Evolutionary conservation across 2,113 vertebrate species (phyloP), one percentile per base, ranked within the genome.

Genomic region (Ctenodactylus gundi): DNA sequence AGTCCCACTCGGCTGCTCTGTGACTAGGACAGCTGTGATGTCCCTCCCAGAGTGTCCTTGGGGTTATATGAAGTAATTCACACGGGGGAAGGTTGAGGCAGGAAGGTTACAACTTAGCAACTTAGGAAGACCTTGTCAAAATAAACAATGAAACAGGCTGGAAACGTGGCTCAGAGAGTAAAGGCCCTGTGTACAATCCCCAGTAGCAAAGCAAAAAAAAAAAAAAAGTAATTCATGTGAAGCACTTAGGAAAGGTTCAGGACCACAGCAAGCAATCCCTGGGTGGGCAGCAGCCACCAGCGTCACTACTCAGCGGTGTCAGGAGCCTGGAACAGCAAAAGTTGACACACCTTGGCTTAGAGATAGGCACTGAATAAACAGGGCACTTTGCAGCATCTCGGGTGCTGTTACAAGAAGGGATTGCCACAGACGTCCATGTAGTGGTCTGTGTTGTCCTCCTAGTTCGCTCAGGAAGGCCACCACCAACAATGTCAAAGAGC

Each of bases 1-100:
- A n/a, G n/a, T n/a, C 46, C n/a, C n/a, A 44, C 53, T 34, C 14
- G 0, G 4, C 49, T 4, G 7, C 11, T 58, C 7, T 1, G n/a
- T 51, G 14, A 51, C 92, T 65, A 25, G 23, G n/a, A n/a, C n/a
- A n/a, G n/a, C n/a, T n/a, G 18, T 60, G 65, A 18, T 13, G 18
- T 46, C n/a, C 51, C 44, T 82, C 51, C 39, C 20, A 21, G 18
- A 18, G 31, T 58, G 78, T 31, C 65, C 0, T 0, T 31, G 31
- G 77, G 49, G 3, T n/a, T n/a, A n/a, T n/a, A n/a, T n/a, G n/a
- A n/a, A n/a, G n/a, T n/a, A n/a, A n/a, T n/a, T n/a, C n/a, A n/a
- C n/a, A n/a, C n/a, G n/a, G n/a, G n/a, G n/a, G n/a, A n/a, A n/a
- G n/a, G n/a, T n/a, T n/a, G n/a, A n/a, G n/a, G n/a, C n/a, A n/a